Conservation (phyloP, 37 sponge, comb jelly and placozoan species). For the Beroe forskalii region DNA sequence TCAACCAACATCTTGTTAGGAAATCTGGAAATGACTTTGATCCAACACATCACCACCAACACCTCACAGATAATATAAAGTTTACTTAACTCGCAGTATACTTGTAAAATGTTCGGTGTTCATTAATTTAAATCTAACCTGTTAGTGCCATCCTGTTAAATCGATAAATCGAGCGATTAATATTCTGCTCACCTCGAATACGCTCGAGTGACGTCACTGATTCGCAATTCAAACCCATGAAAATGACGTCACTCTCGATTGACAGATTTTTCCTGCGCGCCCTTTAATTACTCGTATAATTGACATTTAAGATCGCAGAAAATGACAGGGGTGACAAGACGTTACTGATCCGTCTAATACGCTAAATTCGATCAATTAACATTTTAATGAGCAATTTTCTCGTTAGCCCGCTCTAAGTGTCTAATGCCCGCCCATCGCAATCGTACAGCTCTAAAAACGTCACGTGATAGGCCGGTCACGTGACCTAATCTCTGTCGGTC, state of each 20-base stretch:
- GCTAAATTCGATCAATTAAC: conserved; percentile 63
- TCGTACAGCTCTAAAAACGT: too few species aligned
- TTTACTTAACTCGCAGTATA: background rate
- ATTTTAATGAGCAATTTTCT: conserved; percentile 51
- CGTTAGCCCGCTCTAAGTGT: conserved; percentile 39
- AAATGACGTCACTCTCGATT: too few species aligned
- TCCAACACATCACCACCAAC: too few species aligned
- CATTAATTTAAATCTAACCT: background rate
- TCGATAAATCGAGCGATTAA: background rate
- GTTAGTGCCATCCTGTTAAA: background rate
- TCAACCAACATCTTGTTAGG: too few species aligned
- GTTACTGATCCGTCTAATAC: background rate
- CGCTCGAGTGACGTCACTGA: too few species aligned
- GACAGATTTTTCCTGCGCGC: too few species aligned
- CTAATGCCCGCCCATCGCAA: conserved; percentile 43
- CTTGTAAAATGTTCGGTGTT: background rate
- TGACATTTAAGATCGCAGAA: conserved; percentile 29
- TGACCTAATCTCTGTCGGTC: too few species aligned
- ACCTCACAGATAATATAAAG: too few species aligned
- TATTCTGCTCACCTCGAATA: too few species aligned
- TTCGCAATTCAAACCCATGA: too few species aligned
- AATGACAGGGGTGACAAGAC: background rate
- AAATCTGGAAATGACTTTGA: too few species aligned
- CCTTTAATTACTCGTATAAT: background rate
- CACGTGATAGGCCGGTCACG: too few species aligned